Evolutionary conservation across 2,888 invertebrate species (phyloP).

Genomic region (Venusia cambrica): DNA sequence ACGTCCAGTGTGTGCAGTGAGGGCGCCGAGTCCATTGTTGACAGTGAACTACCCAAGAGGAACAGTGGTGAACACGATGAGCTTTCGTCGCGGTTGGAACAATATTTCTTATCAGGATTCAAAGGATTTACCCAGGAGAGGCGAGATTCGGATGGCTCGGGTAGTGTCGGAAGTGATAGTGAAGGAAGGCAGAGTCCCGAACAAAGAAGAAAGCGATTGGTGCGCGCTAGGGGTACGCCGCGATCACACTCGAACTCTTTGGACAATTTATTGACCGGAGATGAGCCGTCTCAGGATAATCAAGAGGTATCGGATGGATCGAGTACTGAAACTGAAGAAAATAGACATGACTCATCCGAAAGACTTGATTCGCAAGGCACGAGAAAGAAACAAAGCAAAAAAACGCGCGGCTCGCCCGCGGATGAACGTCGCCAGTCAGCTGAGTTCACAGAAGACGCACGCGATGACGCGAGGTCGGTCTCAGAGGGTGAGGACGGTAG

Average conservation of each 20-base stretch:
- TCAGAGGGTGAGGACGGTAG: slow-evolving; percentile 85
- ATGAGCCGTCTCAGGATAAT: slow-evolving; percentile 75
- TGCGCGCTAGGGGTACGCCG: slow-evolving; percentile 90
- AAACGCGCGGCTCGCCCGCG: slow-evolving; percentile 80
- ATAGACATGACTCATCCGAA: slow-evolving; percentile 84
- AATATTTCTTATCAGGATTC: slow-evolving; percentile 93
- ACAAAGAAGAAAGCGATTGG: slow-evolving; percentile 89
- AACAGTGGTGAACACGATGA: slow-evolving; percentile 83
- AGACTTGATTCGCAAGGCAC: slow-evolving; percentile 89
- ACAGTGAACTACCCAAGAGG: slow-evolving; percentile 79
- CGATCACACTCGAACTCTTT: slow-evolving; percentile 90
- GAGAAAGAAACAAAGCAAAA: slow-evolving; percentile 89
- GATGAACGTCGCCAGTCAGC: slow-evolving; percentile 84
- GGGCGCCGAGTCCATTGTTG: slow-evolving; percentile 86
- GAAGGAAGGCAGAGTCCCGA: slow-evolving; percentile 94
- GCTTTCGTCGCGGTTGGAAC: slow-evolving; percentile 91
- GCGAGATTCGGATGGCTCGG: slow-evolving; percentile 90
- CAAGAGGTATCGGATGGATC: slow-evolving; percentile 86
- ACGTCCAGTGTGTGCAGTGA: slow-evolving; percentile 93
- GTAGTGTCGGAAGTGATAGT: slow-evolving; percentile 94
- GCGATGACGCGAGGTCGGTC: slow-evolving; percentile 79
- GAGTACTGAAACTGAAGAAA: slow-evolving; percentile 86
- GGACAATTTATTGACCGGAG: slow-evolving; percentile 87
- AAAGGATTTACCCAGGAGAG: slow-evolving; percentile 90
- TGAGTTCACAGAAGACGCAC: slow-evolving; percentile 82